Evolutionary conservation across 2,113 vertebrate species (phyloP).

Genomic region (Marmota monax): DNA sequence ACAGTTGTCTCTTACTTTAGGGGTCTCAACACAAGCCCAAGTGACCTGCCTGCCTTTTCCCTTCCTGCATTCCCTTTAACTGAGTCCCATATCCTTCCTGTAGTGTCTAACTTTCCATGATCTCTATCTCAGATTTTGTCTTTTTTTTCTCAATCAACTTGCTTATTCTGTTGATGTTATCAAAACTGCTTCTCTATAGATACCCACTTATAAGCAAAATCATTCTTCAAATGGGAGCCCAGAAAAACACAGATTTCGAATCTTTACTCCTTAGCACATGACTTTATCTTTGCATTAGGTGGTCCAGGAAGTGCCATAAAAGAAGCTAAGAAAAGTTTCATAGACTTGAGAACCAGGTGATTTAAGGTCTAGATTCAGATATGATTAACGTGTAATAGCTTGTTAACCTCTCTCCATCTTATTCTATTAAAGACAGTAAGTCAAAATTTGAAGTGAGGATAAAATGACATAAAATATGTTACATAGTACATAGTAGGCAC

Average conservation of each 20-base stretch:
- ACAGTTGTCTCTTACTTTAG: background rate
- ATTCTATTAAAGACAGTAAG: background rate
- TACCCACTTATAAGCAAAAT: background rate
- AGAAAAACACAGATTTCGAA: background rate
- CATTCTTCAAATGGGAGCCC: background rate
- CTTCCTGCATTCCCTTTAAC: background rate
- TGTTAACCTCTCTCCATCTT: background rate
- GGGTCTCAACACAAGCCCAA: background rate
- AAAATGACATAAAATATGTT: background rate
- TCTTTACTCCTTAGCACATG: background rate
- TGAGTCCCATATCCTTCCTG: background rate
- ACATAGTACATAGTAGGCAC: background rate
- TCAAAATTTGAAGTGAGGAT: background rate
- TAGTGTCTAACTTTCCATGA: background rate
- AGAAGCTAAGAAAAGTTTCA: background rate
- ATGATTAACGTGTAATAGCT: background rate
- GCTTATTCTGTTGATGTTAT: background rate
- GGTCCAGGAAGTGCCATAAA: background rate
- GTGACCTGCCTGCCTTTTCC: background rate
- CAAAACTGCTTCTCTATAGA: background rate
- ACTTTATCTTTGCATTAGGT: background rate
- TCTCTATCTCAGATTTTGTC: background rate
- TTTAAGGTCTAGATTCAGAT: background rate
- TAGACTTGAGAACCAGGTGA: background rate
- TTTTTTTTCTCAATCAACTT: background rate